A percentile compares a stretch with the other conserved stretches of the same genome.
Conservation (phyloP, 2,113 vertebrate genomes). For the Larimichthys polyactis region DNA sequence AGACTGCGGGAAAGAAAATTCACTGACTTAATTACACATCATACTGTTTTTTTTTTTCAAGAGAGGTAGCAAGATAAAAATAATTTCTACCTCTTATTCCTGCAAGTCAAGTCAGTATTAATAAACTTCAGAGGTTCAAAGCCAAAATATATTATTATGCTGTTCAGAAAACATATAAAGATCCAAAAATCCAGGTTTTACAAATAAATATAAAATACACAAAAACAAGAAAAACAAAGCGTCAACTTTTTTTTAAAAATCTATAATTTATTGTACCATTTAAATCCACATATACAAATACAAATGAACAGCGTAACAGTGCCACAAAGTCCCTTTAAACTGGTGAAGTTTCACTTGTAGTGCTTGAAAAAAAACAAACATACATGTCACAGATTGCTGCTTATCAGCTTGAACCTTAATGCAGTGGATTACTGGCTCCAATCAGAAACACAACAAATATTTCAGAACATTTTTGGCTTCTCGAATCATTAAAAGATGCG, state of each 20-base stretch:
- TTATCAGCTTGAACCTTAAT: background rate
- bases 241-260: background rate
- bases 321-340: background rate
- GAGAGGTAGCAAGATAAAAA: background rate
- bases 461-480: background rate
- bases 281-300: background rate
- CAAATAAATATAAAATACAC: background rate
- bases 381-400: background rate
- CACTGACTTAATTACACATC: background rate
- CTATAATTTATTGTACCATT: background rate
- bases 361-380: constrained; percentile 1
- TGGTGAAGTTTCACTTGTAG: background rate
- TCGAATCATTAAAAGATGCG: background rate
- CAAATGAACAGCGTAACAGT: background rate
- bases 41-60: background rate
- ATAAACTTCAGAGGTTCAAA: background rate
- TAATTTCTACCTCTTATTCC: background rate
- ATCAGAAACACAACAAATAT: background rate
- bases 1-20: constrained; percentile 45
- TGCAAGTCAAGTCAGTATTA: background rate
- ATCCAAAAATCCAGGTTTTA: background rate
- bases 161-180: background rate
- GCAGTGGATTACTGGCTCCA: background rate
- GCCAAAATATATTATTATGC: background rate
- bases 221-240: background rate